Conservation (phyloP, 2,113 vertebrate genomes). For the Strigops habroptila region DNA sequence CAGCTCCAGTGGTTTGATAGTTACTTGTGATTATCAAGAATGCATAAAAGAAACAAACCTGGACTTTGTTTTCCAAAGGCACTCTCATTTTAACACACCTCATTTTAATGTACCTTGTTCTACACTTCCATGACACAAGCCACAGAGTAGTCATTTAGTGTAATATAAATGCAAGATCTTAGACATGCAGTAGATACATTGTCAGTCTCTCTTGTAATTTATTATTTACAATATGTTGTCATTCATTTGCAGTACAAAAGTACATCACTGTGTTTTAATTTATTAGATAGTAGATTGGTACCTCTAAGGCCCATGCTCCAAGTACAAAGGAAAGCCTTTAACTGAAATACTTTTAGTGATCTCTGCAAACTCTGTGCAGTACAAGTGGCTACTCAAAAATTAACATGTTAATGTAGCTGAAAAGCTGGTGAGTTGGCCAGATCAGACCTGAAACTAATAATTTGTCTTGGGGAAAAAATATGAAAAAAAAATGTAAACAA, state of each 20-base stretch:
- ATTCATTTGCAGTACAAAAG: slow-evolving; percentile 18
- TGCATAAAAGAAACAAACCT: not conserved
- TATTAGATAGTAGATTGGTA: slow-evolving; percentile 17
- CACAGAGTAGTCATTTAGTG: not conserved
- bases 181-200: not conserved
- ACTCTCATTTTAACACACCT: not conserved
- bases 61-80: not conserved
- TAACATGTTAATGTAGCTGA: not conserved
- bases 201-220: slow-evolving; percentile 36
- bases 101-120: not conserved
- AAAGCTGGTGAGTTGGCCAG: not conserved
- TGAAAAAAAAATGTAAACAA: not conserved
- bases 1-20: not conserved
- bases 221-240: slow-evolving; percentile 46
- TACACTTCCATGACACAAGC: not conserved
- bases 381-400: not conserved
- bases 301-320: not conserved
- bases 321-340: slow-evolving; percentile 40
- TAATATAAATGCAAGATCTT: slow-evolving; percentile 6
- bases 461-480: not conserved
- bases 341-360: not conserved
- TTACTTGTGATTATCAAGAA: not conserved
- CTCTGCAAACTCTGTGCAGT: not conserved
- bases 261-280: slow-evolving; percentile 8
- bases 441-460: not conserved